Conservation (phyloP, 2,797 vertebrate genomes). For the Microchirus variegatus region DNA sequence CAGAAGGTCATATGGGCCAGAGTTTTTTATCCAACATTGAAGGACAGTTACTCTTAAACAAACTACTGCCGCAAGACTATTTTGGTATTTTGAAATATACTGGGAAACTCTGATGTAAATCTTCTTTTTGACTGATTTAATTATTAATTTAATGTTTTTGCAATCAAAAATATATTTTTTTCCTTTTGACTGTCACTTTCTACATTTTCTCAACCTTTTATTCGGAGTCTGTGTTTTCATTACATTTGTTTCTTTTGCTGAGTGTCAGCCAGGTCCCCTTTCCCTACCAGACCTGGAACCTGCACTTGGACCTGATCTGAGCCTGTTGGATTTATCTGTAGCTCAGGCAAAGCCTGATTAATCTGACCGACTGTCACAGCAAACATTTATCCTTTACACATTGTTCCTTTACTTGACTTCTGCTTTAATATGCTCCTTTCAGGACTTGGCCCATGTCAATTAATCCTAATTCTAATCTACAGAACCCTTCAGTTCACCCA, state of each 20-base stretch:
- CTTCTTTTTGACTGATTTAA: too few species aligned
- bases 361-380: conserved; percentile 14
- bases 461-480: conserved; percentile 6
- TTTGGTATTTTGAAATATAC: neutral
- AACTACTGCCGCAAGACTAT: neutral
- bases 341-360: neutral
- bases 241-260: neutral
- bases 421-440: conserved; percentile 8
- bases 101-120: too few species aligned
- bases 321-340: conserved; percentile 14
- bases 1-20: neutral
- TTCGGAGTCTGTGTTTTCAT: neutral
- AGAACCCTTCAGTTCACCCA: neutral
- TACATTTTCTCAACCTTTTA: neutral
- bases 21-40: neutral
- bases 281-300: conserved; percentile 13
- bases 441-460: conserved; percentile 18
- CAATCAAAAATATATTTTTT: neutral
- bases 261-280: conserved; percentile 12
- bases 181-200: neutral
- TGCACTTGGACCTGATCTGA: conserved; percentile 6
- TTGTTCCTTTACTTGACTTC: conserved; percentile 16
- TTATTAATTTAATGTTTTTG: neutral
- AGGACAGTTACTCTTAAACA: neutral
- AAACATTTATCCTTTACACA: conserved; percentile 4